Conservation (phyloP, 2,888 invertebrate genomes). For the Acanthopleura granulata region DNA sequence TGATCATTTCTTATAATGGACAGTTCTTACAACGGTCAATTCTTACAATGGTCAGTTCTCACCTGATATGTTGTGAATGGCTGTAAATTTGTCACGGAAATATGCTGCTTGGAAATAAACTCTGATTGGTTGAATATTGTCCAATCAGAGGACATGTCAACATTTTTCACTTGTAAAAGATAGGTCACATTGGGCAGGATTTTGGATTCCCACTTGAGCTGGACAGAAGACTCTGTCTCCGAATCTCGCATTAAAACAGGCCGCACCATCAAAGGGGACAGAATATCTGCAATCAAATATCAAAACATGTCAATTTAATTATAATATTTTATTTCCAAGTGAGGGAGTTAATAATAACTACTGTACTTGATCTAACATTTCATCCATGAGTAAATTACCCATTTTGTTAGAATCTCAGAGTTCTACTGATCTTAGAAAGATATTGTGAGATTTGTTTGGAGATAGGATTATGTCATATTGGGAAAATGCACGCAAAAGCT, state of each 20-base stretch:
- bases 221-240: slow-evolving; percentile 82
- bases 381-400: too few species aligned
- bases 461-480: too few species aligned
- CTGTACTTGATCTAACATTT: too few species aligned
- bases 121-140: slow-evolving; percentile 77
- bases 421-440: too few species aligned
- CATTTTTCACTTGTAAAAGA: slow-evolving; percentile 82
- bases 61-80: slow-evolving; percentile 93
- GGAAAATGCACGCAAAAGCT: too few species aligned
- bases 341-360: too few species aligned
- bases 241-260: slow-evolving; percentile 85
- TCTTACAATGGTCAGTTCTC: slow-evolving; percentile 68
- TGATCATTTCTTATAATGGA: too few species aligned
- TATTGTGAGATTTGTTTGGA: too few species aligned
- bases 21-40: too few species aligned
- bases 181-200: slow-evolving; percentile 69
- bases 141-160: slow-evolving; percentile 76
- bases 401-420: too few species aligned
- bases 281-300: slow-evolving; percentile 71
- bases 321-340: too few species aligned
- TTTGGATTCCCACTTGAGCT: slow-evolving; percentile 79
- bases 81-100: slow-evolving; percentile 80
- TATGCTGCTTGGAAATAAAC: slow-evolving; percentile 31
- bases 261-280: slow-evolving; percentile 76
- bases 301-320: too few species aligned